phyloP scores from a whole-genome alignment of 2,113 vertebrate genomes.

The Brachyhypopomus gauderio region DNA sequence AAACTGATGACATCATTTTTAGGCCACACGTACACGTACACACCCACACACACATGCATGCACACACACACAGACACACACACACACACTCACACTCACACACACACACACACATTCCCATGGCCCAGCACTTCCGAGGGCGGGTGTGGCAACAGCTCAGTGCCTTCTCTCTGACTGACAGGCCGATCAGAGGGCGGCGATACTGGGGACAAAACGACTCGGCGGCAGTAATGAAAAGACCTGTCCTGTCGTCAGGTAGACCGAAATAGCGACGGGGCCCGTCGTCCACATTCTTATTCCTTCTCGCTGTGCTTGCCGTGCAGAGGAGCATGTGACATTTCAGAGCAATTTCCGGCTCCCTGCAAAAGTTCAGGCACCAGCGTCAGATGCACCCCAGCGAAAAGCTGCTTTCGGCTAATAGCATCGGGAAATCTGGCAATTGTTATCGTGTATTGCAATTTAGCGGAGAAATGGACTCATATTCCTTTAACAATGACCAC shows the following conservation, averaged over 20 bases:
- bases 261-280: slow-evolving; percentile 56
- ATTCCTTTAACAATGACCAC: slow-evolving; percentile 46
- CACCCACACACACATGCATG: not conserved
- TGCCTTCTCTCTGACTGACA: slow-evolving; percentile 60
- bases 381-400: slow-evolving; percentile 53
- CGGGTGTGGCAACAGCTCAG: not conserved
- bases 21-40: not conserved
- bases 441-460: slow-evolving; percentile 25
- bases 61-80: too few relatives aligned
- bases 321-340: slow-evolving; percentile 70
- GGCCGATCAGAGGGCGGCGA: slow-evolving; percentile 65
- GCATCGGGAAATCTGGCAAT: slow-evolving; percentile 49
- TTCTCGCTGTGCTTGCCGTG: slow-evolving; percentile 41
- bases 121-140: not conserved
- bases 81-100: not conserved
- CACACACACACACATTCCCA: not conserved
- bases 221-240: slow-evolving; percentile 61
- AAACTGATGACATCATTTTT: too few relatives aligned
- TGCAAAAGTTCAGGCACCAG: slow-evolving; percentile 68
- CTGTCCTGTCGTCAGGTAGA: slow-evolving; percentile 62
- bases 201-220: slow-evolving; percentile 58
- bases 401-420: slow-evolving; percentile 62
- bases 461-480: slow-evolving; percentile 22
- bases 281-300: slow-evolving; percentile 58
- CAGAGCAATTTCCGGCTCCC: slow-evolving; percentile 68